These are phyloP conservation scores for Drosophila pegasa DNA, from an alignment of 2,888 invertebrate genomes.

Conservation along the genomic window DNA sequence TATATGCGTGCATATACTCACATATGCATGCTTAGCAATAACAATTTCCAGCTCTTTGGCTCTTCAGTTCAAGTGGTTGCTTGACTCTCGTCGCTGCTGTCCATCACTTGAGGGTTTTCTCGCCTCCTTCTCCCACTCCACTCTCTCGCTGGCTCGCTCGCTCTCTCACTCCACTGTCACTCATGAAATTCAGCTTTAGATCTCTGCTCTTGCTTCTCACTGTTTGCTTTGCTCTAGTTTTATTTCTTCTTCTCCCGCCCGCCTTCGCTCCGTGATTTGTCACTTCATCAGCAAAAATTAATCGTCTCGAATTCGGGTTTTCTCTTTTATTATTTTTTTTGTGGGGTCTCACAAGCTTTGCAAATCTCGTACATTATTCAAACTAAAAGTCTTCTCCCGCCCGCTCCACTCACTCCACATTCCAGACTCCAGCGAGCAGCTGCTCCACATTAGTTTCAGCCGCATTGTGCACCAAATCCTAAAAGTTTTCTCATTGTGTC, in stretches of 20 bases:
- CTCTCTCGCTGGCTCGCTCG: neutral
- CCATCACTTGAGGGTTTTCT: conserved; percentile 70
- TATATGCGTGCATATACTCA: conserved; percentile 2
- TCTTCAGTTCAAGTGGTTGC: conserved; percentile 72
- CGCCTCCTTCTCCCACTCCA: conserved; percentile 27
- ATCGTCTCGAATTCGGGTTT: conserved; percentile 59
- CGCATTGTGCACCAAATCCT: conserved; percentile 67
- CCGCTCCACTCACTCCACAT: neutral
- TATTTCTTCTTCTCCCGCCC: conserved; percentile 1
- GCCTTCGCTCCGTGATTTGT: conserved; percentile 44
- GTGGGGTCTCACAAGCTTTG: conserved; percentile 41
- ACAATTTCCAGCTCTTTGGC: conserved; percentile 41
- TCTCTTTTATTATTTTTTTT: conserved; percentile 32
- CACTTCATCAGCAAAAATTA: conserved; percentile 68
- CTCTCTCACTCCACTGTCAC: conserved; percentile 27
- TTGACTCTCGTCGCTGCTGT: conserved; percentile 60
- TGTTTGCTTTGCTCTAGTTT: conserved; percentile 60
- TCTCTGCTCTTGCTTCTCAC: conserved; percentile 26
- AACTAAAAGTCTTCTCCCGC: conserved; percentile 20
- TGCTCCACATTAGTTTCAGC: conserved; percentile 69
- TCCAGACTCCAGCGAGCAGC: conserved; percentile 31
- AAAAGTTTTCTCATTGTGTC: conserved; percentile 67
- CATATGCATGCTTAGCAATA: conserved; percentile 14
- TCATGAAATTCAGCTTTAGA: conserved; percentile 52
- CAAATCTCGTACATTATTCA: conserved; percentile 64